A percentile compares a stretch with the other conserved stretches of the same genome.
Conservation (phyloP, 2,113 vertebrate genomes). For the Lota lota region DNA sequence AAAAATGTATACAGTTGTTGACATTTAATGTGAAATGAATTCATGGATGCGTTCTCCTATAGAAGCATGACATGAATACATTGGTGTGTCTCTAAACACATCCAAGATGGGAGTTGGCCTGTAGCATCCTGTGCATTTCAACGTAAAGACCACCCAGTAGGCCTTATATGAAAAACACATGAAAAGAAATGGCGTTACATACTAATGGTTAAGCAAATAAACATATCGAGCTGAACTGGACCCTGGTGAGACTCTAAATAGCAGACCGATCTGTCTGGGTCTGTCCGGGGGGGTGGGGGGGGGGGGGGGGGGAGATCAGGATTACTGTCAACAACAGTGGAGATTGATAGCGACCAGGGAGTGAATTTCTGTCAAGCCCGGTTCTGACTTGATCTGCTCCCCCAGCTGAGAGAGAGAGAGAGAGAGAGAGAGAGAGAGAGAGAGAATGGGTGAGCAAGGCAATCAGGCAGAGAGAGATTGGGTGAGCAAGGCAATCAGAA, state of each 20-base stretch:
- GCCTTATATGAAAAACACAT: too few relatives aligned
- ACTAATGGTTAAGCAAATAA: too few relatives aligned
- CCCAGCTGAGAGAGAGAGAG: constrained; percentile 25
- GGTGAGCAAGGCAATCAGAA: background rate
- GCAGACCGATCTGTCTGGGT: background rate
- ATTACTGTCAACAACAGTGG: constrained; percentile 63
- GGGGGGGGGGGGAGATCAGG: constrained; percentile 65
- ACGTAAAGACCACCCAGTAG: too few relatives aligned
- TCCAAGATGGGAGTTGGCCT: too few relatives aligned
- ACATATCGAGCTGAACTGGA: background rate
- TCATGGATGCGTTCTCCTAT: constrained; percentile 26
- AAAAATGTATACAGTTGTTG: constrained; percentile 46
- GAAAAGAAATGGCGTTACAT: too few relatives aligned
- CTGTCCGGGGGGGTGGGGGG: too few relatives aligned
- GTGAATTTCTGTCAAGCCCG: constrained; percentile 63
- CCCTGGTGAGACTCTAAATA: background rate
- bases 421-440: constrained; percentile 17
- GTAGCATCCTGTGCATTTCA: too few relatives aligned
- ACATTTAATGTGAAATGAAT: constrained; percentile 60
- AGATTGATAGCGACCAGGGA: constrained; percentile 69
- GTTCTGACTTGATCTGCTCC: constrained; percentile 59
- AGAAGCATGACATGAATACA: too few relatives aligned
- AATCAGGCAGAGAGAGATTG: background rate
- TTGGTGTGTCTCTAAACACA: too few relatives aligned
- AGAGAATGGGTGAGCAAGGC: background rate